A percentile compares a stretch with the other conserved stretches of the same genome.
Evolutionary conservation across 2,888 invertebrate genomes (phyloP).

Genomic region (Bembecia ichneumoniformis): DNA sequence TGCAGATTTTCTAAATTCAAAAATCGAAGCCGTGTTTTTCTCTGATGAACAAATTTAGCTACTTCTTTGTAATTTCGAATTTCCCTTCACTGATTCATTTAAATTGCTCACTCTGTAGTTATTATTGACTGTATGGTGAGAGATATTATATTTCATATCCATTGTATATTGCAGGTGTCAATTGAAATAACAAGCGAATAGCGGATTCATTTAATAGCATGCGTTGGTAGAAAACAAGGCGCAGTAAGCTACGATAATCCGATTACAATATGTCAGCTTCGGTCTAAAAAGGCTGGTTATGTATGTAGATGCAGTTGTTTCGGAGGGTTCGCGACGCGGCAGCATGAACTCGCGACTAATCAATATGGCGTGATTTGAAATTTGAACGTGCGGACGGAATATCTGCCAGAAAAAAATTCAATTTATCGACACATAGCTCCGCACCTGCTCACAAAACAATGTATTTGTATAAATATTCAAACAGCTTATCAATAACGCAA

Average conservation of each 20-base stretch:
- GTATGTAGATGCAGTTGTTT: background rate
- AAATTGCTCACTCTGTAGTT: too few relatives aligned
- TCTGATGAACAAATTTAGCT: too few relatives aligned
- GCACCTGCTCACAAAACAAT: slow-evolving; percentile 9
- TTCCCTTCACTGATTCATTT: too few relatives aligned
- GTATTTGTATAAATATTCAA: slow-evolving; percentile 7
- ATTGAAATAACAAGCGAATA: too few relatives aligned
- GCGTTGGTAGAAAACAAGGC: too few relatives aligned
- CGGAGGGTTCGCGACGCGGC: background rate
- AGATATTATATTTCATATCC: too few relatives aligned
- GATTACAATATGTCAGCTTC: background rate
- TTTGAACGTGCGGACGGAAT: slow-evolving; percentile 4
- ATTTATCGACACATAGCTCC: slow-evolving; percentile 8
- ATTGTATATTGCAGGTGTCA: too few relatives aligned
- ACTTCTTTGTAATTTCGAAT: too few relatives aligned
- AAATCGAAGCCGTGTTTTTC: too few relatives aligned
- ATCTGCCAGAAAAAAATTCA: slow-evolving; percentile 7
- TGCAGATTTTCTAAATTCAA: too few relatives aligned
- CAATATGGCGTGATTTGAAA: slow-evolving; percentile 10
- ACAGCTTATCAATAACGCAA: slow-evolving; percentile 3
- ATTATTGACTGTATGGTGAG: too few relatives aligned
- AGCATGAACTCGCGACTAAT: slow-evolving; percentile 3
- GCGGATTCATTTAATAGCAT: too few relatives aligned
- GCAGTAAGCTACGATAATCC: background rate
- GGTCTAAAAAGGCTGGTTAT: background rate